A percentile compares a stretch with the other conserved stretches of the same genome.
Conservation (phyloP, 2,113 vertebrate species). For the Salvelinus sp. region DNA sequence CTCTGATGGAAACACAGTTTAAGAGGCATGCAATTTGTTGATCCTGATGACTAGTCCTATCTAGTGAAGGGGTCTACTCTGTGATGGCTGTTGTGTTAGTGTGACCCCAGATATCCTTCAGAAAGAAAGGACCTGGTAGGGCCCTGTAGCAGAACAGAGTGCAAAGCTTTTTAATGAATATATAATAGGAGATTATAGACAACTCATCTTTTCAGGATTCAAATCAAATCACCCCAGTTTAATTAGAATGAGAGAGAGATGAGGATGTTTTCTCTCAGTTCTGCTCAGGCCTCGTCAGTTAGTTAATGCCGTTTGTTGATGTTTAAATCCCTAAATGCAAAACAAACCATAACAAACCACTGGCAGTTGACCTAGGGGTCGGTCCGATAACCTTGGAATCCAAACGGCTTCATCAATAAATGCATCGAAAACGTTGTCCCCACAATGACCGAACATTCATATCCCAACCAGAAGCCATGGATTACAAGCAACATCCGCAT, state of each 20-base stretch:
- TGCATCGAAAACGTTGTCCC: too few species aligned
- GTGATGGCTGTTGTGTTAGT: background rate
- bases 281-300: background rate
- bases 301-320: background rate
- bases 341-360: slow-evolving; percentile 8
- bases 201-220: background rate
- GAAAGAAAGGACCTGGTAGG: background rate
- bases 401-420: background rate
- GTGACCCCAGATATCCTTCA: background rate
- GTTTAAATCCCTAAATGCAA: slow-evolving; percentile 12
- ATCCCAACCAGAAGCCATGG: too few species aligned
- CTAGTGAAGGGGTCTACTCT: background rate
- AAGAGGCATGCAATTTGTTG: slow-evolving; percentile 2
- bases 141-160: background rate
- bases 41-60: background rate
- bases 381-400: slow-evolving; percentile 24
- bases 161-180: background rate
- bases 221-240: background rate
- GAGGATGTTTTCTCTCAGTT: background rate
- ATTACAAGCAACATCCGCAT: too few species aligned
- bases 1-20: slow-evolving; percentile 2
- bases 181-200: background rate
- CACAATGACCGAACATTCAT: too few species aligned
- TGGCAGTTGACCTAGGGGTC: background rate
- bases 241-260: slow-evolving; percentile 3